Base-by-base conservation (phyloP, 2,113 vertebrate species). In the Cairina moschata region DNA sequence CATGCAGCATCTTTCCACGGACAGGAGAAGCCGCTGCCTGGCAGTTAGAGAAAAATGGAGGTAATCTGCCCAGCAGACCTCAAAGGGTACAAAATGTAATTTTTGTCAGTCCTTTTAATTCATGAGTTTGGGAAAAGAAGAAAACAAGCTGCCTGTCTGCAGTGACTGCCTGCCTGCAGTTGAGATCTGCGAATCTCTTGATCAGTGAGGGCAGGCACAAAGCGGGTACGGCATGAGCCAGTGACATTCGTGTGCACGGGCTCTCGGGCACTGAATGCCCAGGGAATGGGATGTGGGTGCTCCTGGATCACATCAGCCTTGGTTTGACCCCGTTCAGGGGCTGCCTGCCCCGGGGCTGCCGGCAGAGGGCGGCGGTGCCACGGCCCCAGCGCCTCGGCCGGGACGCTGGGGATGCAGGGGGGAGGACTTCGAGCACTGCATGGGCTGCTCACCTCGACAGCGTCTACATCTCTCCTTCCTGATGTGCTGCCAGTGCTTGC, bases 251-350 rank as follows among this genome's bases (percentile, higher is more conserved):
- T 44, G 13, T 25, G 44, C 26, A 28, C 15, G 8, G 15, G 48
- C 11, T 60, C 32, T 44, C 26, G 48, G 21, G 83, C 67, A 42
- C 26, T 2, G 25, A 59, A 58, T 85, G 73, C 48, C 20, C 78
- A 71, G 76, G 88, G 89, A 93, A 42, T 60, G 73, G 44, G 80
- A 60, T 0, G 2, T 9, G 40, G 80, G 17, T 8, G 44, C 63
- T 76, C 90, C 85, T 68, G 73, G 93, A 86, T 93, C 83, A 38
- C 86, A 38, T 28, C 91, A 31, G 63, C 88, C 66, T 58, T 84
- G 91, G 66, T 91, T 90, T 91, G 79, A 67, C 84, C 2, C 46
- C 46, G 20, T 21, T 48, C 46, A 11, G 15, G 5, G 29, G 55
- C 55, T 56, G 48, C 48, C 48, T 22, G 17, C 11, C 17, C 56